Base-by-base conservation (phyloP, 2,797 vertebrate genomes). In the Alectoris magna region DNA sequence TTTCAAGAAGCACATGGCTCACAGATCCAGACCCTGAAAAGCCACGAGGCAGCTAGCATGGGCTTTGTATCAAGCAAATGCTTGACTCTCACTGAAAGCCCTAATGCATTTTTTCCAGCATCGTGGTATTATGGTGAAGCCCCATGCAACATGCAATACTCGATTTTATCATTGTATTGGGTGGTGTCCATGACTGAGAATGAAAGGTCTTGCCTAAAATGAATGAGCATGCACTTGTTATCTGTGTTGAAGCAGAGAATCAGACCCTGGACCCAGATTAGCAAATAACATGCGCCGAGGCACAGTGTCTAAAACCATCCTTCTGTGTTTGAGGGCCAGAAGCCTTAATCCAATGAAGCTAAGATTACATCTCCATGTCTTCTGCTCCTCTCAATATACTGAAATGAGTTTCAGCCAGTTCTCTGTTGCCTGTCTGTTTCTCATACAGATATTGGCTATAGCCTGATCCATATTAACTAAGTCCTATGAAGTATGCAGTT, bases 31-130 rank as follows among this genome's bases (percentile, higher is more conserved):
- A 14, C 16, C 43, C 31, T 27, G 84, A 86, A 39, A 86, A 19
- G 7, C 1, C 44, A 4, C 2, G 14, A 80, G 39, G 39, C 10
- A 78, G 10, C 5, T 3, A 27, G 21, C n/a, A 22, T 3, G 1
- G 22, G 14, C 19, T 92, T 85, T 60, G 53, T 29, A 77, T 14
- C 6, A 49, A 41, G 79, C 18, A 38, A 12, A 6, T 0, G 0
- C 55, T 66, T 29, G 34, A 46, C 7, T 58, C 3, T 19, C 24
- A 49, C 34, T 49, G 29, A 38, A 84, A 72, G 11, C 22, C 31
- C 5, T 29, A 66, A 2, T n/a, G 36, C 5, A 38, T 15, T 3
- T 78, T 64, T 72, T 59, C 23, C 46, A 75, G 34, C 38, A 36
- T 22, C 6, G 5, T 6, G 24, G 10, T 29, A 31, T 6, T 62